Base-by-base conservation (phyloP, 2,888 invertebrate species). In the Gerris lacustris region DNA sequence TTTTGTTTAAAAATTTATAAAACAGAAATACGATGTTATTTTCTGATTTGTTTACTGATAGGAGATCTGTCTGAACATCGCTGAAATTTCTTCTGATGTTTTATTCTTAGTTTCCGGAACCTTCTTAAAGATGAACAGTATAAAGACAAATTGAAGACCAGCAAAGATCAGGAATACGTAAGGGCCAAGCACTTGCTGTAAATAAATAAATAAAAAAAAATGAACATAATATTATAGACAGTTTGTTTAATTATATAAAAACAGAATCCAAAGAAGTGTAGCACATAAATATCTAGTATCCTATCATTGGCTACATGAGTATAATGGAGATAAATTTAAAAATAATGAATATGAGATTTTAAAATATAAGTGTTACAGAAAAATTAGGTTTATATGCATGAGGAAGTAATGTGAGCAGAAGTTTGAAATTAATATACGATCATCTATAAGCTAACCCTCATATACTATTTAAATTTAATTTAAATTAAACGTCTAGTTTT, bases 101-200 rank as follows among this genome's bases (percentile, higher is more conserved):
- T 89, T 91, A 80, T 91, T 90, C 80, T 91, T 94, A 0, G 95
- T 95, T 80, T 95, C 94, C 0, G 94, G 95, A 0, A 95, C 91
- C 80, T 89, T 92, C 79, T 87, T 87, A 79, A 84, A 89, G 45
- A 93, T 90, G 82, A 94, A 94, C 4, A 89, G n/a, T 67, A 88
- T 85, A 80, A 91, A 92, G 67, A 89, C 72, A 0, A 84, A 80
- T 76, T 93, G 87, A 0, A 93, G 82, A 0, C 83, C 82, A 0
- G 89, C 89, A 82, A 94, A 96, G 74, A 94, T 86, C 69, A 91
- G 80, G 82, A 93, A 94, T 5, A 91, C 90, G 78, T 89, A 88
- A 6, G 88, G 83, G 0, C 85, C 86, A 70, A 92, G 79, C 0
- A 80, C 77, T 66, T 82, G 78, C 85, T 88, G 82, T 45, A 80